Conservation (phyloP, 2,797 vertebrate species). For the Melanotaenia pygmaea region DNA sequence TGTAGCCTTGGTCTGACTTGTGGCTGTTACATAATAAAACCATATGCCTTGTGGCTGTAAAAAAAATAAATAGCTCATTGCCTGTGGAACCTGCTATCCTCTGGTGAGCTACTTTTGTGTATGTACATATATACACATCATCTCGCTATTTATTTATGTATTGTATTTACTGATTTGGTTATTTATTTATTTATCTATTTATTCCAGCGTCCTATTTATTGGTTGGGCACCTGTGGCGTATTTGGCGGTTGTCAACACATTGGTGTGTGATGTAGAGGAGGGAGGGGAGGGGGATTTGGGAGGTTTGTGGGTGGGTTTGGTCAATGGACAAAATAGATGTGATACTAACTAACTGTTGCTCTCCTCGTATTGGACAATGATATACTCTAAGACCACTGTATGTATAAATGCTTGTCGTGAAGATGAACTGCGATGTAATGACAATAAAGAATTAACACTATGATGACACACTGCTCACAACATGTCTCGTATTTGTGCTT, state of each 20-base stretch:
- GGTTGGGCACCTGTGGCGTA: conserved; percentile 57
- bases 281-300: conserved; percentile 1
- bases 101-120: conserved; percentile 60
- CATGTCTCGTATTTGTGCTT: conserved; percentile 27
- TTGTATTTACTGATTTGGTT: conserved; percentile 48
- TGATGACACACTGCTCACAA: conserved; percentile 8
- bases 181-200: conserved; percentile 67
- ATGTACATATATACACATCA: conserved; percentile 40
- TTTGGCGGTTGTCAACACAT: conserved; percentile 49
- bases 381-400: conserved; percentile 76
- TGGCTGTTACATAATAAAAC: conserved; percentile 43
- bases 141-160: conserved; percentile 56
- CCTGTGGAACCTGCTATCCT: conserved; percentile 45
- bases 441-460: conserved; percentile 74
- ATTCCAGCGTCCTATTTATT: conserved; percentile 64
- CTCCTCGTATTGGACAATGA: conserved; percentile 71
- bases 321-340: conserved; percentile 63
- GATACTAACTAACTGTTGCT: conserved; percentile 76
- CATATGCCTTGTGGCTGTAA: conserved; percentile 51
- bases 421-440: conserved; percentile 74
- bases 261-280: conserved; percentile 40
- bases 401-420: conserved; percentile 79
- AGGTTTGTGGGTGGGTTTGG: conserved; percentile 24
- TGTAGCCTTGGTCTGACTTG: conserved; percentile 50
- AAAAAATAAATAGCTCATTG: conserved; percentile 29